These are phyloP conservation scores for Entelurus aequoreus DNA, from an alignment of 2,113 vertebrate species.

Conservation along the genomic window DNA sequence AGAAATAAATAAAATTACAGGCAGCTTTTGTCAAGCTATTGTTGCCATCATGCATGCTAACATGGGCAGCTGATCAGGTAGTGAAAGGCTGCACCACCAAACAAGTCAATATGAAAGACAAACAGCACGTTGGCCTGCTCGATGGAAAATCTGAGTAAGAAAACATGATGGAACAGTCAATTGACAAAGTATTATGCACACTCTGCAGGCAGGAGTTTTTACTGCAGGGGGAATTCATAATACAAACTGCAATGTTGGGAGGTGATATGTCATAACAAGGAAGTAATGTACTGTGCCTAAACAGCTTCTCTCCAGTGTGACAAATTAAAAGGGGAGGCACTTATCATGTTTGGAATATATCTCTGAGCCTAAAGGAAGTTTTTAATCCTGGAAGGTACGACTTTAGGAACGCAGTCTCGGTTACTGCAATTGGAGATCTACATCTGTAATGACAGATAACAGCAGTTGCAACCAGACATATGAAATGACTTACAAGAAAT, in stretches of 20 bases:
- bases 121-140: too few relatives aligned
- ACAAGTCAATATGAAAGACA: too few relatives aligned
- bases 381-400: slow-evolving; percentile 28
- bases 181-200: too few relatives aligned
- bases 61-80: too few relatives aligned
- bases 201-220: background rate
- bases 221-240: slow-evolving; percentile 23
- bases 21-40: too few relatives aligned
- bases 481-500: slow-evolving; percentile 30
- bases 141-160: too few relatives aligned
- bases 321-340: slow-evolving; percentile 37
- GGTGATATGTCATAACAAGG: slow-evolving; percentile 41
- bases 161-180: too few relatives aligned
- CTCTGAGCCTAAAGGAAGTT: slow-evolving; percentile 12
- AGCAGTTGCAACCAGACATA: slow-evolving; percentile 25
- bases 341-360: slow-evolving; percentile 29
- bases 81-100: too few relatives aligned
- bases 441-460: slow-evolving; percentile 26
- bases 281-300: slow-evolving; percentile 35
- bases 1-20: too few relatives aligned
- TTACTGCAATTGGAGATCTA: slow-evolving; percentile 25
- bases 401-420: slow-evolving; percentile 17
- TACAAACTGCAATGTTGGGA: slow-evolving; percentile 14
- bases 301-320: slow-evolving; percentile 24
- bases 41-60: too few relatives aligned